These are phyloP conservation scores for Ommatoiulus sabulosus DNA, from an alignment of 2,888 invertebrate species.

Conservation along the genomic window DNA sequence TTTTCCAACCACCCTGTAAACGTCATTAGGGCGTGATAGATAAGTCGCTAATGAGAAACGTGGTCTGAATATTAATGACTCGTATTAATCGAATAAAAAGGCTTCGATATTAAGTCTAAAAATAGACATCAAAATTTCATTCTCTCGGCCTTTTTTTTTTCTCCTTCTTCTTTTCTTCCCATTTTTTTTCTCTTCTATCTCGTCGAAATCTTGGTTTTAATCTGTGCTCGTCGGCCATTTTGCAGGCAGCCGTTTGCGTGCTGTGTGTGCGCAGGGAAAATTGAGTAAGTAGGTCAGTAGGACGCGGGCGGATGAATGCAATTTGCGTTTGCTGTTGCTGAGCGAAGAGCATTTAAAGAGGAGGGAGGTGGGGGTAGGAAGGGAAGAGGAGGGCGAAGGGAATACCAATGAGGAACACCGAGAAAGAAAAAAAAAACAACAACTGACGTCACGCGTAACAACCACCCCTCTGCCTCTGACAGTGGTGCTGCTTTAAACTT, in stretches of 20 bases:
- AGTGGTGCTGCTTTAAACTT: conserved; percentile 1
- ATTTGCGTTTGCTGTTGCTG: conserved; percentile 34
- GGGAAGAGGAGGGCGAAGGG: not conserved
- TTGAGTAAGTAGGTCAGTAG: conserved; percentile 43
- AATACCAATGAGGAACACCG: not conserved
- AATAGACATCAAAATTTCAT: not conserved
- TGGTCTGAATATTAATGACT: not conserved
- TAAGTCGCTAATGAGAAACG: not conserved
- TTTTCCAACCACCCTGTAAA: too few relatives aligned
- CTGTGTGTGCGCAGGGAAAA: not conserved
- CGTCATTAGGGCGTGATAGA: not conserved
- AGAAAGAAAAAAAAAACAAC: not conserved
- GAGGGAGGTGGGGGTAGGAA: not conserved
- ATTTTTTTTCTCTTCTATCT: not conserved
- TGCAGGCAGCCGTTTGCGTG: not conserved
- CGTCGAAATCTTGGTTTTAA: not conserved
- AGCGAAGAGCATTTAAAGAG: conserved; percentile 33
- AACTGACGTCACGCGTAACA: not conserved
- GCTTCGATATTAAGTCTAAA: not conserved
- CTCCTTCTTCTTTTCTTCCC: not conserved
- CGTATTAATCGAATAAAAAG: not conserved
- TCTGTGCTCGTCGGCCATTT: conserved; percentile 15
- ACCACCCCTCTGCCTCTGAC: not conserved
- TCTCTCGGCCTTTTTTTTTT: not conserved
- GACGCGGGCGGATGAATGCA: conserved; percentile 43